These are phyloP conservation scores for Pseudocheirus occidentalis DNA, from an alignment of 2,797 vertebrate species.

Conservation along the genomic window DNA sequence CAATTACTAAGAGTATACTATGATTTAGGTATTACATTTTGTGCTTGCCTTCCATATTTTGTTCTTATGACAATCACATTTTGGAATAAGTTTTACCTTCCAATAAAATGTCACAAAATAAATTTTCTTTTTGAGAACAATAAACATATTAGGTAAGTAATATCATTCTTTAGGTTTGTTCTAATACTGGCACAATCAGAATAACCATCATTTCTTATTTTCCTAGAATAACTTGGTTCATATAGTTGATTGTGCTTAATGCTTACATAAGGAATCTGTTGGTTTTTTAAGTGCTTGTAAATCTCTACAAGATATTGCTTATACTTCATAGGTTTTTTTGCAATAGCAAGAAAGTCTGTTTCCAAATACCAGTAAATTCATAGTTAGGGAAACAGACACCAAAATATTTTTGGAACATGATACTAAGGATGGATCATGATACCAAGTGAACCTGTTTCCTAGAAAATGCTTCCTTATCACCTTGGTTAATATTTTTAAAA, in stretches of 20 bases:
- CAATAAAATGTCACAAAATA: not conserved
- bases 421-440: not conserved
- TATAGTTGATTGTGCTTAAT: not conserved
- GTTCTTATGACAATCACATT: not conserved
- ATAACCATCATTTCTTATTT: not conserved
- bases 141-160: not conserved
- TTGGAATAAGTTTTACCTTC: not conserved
- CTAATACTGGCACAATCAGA: not conserved
- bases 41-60: not conserved
- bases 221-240: not conserved
- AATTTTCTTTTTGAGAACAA: not conserved
- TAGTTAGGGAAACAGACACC: not conserved
- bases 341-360: not conserved
- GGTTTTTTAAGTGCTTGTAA: not conserved
- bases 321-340: not conserved
- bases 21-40: not conserved
- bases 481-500: not conserved
- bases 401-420: not conserved
- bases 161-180: not conserved
- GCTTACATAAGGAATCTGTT: not conserved
- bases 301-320: not conserved
- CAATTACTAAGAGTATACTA: not conserved
- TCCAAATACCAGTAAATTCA: not conserved
- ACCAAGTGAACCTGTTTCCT: not conserved
- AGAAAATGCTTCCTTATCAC: not conserved